phyloP scores from a whole-genome alignment of 2,888 invertebrate genomes.

The Conus canariensis region DNA sequence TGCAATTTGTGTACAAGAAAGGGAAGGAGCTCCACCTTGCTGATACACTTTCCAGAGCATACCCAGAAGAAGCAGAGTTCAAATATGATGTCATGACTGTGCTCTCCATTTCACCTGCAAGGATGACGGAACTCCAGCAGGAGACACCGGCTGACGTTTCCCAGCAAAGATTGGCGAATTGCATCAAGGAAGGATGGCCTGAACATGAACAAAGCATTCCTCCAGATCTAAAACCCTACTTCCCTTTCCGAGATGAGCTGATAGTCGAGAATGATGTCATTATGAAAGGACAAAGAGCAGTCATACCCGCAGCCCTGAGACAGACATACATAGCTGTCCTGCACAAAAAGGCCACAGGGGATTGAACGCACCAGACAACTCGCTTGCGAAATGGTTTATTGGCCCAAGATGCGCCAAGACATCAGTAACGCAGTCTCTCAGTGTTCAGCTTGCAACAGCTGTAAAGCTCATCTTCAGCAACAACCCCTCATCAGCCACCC shows the following conservation, averaged over 20 bases:
- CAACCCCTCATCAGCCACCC: no score
- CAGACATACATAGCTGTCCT: no score
- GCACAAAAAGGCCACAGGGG: not conserved
- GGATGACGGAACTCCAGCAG: slow-evolving; percentile 26
- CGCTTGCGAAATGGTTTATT: no score
- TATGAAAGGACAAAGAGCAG: slow-evolving; percentile 22
- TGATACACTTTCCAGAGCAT: slow-evolving; percentile 5
- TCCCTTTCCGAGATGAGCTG: slow-evolving; percentile 17
- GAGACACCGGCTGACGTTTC: not conserved
- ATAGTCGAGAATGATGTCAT: slow-evolving; percentile 39
- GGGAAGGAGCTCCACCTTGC: not conserved
- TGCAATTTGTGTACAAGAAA: not conserved
- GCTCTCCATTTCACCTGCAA: not conserved
- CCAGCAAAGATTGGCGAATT: not conserved
- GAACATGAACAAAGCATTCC: not conserved
- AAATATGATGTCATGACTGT: slow-evolving; percentile 10
- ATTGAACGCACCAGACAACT: not conserved
- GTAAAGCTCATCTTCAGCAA: no score
- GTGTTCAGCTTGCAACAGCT: no score
- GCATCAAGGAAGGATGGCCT: slow-evolving; percentile 20
- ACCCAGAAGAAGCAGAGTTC: not conserved
- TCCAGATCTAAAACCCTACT: not conserved
- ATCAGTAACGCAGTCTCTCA: no score
- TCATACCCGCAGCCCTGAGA: not conserved
- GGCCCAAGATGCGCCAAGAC: no score